Conservation (phyloP, 2,113 vertebrate genomes). For the Alces alces region DNA sequence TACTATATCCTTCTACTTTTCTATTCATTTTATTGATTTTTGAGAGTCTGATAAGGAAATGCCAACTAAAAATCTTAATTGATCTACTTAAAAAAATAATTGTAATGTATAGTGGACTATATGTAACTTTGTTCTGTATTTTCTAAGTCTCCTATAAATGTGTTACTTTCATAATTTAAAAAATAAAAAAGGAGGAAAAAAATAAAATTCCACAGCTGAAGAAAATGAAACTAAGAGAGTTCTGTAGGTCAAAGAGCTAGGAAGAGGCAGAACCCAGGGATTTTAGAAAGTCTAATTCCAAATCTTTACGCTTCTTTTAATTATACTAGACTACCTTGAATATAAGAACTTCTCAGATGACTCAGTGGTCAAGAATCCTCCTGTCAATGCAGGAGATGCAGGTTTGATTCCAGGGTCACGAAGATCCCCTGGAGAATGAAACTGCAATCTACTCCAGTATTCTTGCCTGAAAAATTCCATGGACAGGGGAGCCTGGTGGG, state of each 20-base stretch:
- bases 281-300: constrained; percentile 18
- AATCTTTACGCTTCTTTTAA: constrained; percentile 16
- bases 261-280: background rate
- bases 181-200: background rate
- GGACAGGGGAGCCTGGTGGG: background rate
- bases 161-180: background rate
- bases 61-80: background rate
- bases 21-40: background rate
- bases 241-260: background rate
- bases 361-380: background rate
- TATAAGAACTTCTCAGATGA: background rate
- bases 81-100: background rate
- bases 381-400: background rate
- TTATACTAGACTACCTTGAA: background rate
- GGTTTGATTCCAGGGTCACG: background rate
- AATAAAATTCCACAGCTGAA: background rate
- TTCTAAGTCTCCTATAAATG: background rate
- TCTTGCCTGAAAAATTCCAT: background rate
- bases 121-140: background rate
- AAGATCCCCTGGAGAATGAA: background rate
- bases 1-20: background rate
- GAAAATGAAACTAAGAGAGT: constrained; percentile 18
- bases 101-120: background rate
- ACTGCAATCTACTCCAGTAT: background rate
- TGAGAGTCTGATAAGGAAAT: background rate